Conservation (phyloP, 1,140 invertebrate genomes). For the Pygmarrhopalites habei region DNA sequence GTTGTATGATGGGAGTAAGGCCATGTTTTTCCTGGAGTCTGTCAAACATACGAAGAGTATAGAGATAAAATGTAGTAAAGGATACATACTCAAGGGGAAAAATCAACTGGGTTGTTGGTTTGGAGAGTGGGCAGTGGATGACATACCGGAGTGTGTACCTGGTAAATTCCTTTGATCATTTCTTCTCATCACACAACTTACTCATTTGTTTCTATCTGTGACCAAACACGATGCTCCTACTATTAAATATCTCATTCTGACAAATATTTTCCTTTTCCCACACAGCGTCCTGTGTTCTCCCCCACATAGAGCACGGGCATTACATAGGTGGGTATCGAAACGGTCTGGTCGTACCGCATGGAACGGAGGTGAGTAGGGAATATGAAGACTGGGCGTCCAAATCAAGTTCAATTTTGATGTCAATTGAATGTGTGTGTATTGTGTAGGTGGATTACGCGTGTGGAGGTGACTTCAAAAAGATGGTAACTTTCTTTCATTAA, state of each 20-base stretch:
- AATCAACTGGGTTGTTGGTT: conserved; percentile 65
- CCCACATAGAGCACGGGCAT: conserved; percentile 60
- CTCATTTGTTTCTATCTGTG: no score
- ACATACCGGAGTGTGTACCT: conserved; percentile 65
- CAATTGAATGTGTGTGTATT: not conserved
- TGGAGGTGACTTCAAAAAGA: conserved; percentile 49
- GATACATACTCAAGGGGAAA: conserved; percentile 59
- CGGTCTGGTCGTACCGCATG: conserved; percentile 69
- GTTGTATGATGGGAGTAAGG: conserved; percentile 48
- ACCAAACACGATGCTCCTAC: no score
- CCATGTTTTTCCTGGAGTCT: conserved; percentile 49
- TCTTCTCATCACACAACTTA: no score
- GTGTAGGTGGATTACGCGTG: conserved; percentile 44
- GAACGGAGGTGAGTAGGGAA: conserved; percentile 49
- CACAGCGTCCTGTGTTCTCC: conserved; percentile 64
- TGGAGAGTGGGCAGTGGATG: conserved; percentile 63
- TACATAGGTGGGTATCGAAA: conserved; percentile 67
- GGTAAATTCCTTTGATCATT: conserved; percentile 49
- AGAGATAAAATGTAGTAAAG: conserved; percentile 57
- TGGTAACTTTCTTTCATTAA: no score
- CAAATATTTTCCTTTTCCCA: conserved; percentile 24
- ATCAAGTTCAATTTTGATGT: conserved; percentile 4
- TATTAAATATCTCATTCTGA: no score
- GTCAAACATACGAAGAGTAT: conserved; percentile 56
- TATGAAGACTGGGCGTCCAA: no score